Percentiles rank a stretch among this genome's conserved stretches.
Conservation (phyloP, 2,888 invertebrate genomes). For the Hanleya hanleyi region DNA sequence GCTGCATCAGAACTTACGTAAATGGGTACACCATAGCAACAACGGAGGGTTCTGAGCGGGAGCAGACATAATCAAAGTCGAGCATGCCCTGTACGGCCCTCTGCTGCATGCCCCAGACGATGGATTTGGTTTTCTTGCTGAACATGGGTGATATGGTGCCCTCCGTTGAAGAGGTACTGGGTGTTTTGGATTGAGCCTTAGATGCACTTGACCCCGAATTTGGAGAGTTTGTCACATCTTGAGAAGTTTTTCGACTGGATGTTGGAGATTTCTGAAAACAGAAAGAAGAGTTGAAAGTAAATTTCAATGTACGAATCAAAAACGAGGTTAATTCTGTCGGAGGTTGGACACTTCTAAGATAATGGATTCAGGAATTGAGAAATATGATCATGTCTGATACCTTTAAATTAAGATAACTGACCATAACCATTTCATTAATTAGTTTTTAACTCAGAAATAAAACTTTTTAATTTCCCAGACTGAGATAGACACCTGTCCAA, state of each 20-base stretch:
- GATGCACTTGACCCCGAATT: neutral
- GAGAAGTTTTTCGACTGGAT: neutral
- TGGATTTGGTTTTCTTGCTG: slow-evolving; percentile 88
- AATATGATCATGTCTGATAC: too few relatives aligned
- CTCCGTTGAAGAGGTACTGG: neutral
- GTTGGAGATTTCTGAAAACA: neutral
- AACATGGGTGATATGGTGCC: slow-evolving; percentile 79
- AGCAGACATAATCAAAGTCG: slow-evolving; percentile 96
- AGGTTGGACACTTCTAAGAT: too few relatives aligned
- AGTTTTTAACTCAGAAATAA: too few relatives aligned
- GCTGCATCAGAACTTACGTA: slow-evolving; percentile 74
- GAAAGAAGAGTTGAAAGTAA: too few relatives aligned
- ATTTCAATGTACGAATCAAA: too few relatives aligned
- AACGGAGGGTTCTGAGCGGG: slow-evolving; percentile 87
- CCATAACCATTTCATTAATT: too few relatives aligned
- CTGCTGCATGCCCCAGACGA: slow-evolving; percentile 99
- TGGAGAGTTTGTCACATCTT: neutral
- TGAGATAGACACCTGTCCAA: too few relatives aligned
- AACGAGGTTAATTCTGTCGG: too few relatives aligned
- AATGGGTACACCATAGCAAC: slow-evolving; percentile 99
- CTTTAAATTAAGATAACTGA: too few relatives aligned
- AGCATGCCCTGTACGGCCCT: slow-evolving; percentile 97
- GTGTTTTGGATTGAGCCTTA: neutral
- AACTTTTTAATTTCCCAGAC: too few relatives aligned
- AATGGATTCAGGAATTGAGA: too few relatives aligned